Base-by-base conservation (phyloP, 1,140 invertebrate species). In the Campoletis sonorensis region DNA sequence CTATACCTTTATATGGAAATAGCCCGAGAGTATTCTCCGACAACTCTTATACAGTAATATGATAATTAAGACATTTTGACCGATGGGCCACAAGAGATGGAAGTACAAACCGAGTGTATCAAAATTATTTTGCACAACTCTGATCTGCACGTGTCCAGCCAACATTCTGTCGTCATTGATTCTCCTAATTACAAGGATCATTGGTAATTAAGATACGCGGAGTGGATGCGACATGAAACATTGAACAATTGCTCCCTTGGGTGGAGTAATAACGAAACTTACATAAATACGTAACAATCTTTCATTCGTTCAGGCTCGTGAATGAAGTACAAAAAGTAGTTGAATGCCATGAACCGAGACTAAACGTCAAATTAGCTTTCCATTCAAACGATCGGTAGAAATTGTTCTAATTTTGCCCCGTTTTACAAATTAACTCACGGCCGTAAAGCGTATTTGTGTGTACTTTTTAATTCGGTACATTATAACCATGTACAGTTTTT, bases 11-110 rank as follows among this genome's bases (percentile, higher is more conserved):
- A 82, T 84, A 82, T 81, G 84, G 84, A 21, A 27, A 78, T 79
- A 64, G 40, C 40, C 37, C 27, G 73, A 70, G 71, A 77, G 70
- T 45, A 80, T 49, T 45, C 40, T 45, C 49, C 49, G 77, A 73
- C 15, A 82, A 85, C 85, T 83, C 88, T 89, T 88, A 83, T 87
- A 89, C 88, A 86, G 83, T 87, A 87, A 89, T 89, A 84, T 79
- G 84, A 87, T 85, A 87, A 89, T 89, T 88, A 87, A 89, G 86
- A 86, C 83, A 88, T 84, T 79, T 54, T 45, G 54, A 79, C 68
- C 15, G 49, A 64, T 71, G 77, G 76, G 7, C 58, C 54, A 76
- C 27, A 67, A 45, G 40, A 37, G 54, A 68, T 67, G 27, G 54
- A 64, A 70, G 61, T 61, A 61, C 77, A 64, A 64, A 70, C 78